Base-by-base conservation (phyloP, 2,113 vertebrate species). In the Bombycilla garrulus region DNA sequence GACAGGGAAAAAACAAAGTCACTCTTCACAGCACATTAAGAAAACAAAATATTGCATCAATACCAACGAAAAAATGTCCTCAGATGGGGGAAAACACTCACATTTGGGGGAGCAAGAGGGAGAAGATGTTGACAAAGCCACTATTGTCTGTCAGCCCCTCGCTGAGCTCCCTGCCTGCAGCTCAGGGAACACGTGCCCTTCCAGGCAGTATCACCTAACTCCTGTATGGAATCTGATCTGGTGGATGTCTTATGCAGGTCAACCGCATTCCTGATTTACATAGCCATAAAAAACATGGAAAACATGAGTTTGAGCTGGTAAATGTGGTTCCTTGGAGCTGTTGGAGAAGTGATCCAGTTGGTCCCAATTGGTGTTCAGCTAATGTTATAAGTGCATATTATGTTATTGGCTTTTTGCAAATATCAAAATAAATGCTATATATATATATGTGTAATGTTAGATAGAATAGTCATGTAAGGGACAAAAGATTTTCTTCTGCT, bases 101-200 rank as follows among this genome's bases (percentile, higher is more conserved):
- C 1, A 4, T 64, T 74, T 56, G n/a, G 40, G 38, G 40, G 26
- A 84, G 35, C 33, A 58, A 24, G 64, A 70, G 45, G 22, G 50
- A 85, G 48, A 82, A 53, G 20, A 17, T 10, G 9, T 12, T 0
- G 0, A 48, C 19, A 69, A 80, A 82, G 21, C 10, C 33, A 16
- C 47, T 20, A 1, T 50, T 24, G 22, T 51, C 11, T 17, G 5
- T 22, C 65, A 44, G 42, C 5, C 3, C 14, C 29, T 65, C 42
- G 9, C 9, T 7, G 3, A 54, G 50, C 69, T 77, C 28, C 25
- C 10, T 47, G 60, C 11, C 36, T 50, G 38, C 71, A 36, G 66
- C 26, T 53, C 84, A 42, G 47, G 23, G 70, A 58, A 47, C 47
- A 50, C 5, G 8, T 14, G 17, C 35, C 38, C 28, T 12, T 51